These are phyloP conservation scores for Timema cristinae DNA, from an alignment of 2,888 invertebrate species.

Conservation along the genomic window DNA sequence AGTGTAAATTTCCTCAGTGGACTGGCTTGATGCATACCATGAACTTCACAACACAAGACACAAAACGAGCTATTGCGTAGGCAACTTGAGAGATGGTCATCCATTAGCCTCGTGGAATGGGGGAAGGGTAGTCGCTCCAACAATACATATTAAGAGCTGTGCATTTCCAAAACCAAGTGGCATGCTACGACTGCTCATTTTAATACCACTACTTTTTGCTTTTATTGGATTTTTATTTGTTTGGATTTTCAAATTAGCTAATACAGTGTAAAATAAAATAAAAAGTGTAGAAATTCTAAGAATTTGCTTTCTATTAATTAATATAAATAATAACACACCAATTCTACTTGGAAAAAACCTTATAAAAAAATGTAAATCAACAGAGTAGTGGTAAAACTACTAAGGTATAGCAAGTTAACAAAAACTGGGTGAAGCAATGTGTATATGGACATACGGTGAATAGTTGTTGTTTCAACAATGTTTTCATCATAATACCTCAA, in stretches of 20 bases:
- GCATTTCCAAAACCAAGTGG: slow-evolving; percentile 20
- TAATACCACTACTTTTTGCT: no score
- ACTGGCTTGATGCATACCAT: no score
- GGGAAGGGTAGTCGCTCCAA: not conserved
- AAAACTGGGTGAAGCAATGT: slow-evolving; percentile 18
- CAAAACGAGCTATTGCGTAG: slow-evolving; percentile 38
- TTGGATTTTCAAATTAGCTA: slow-evolving; percentile 15
- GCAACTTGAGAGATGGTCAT: slow-evolving; percentile 56
- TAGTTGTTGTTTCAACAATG: not conserved
- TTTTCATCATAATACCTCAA: slow-evolving; percentile 62
- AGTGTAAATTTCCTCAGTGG: no score
- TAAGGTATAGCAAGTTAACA: slow-evolving; percentile 19
- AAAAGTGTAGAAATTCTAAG: slow-evolving; percentile 17
- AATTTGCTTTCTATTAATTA: slow-evolving; percentile 26
- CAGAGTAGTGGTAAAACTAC: slow-evolving; percentile 22
- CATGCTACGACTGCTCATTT: slow-evolving; percentile 14
- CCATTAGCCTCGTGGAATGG: slow-evolving; percentile 7
- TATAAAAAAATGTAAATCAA: slow-evolving; percentile 11
- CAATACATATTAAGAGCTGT: slow-evolving; percentile 14
- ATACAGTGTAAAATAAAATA: slow-evolving; percentile 18
- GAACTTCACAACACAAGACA: slow-evolving; percentile 16
- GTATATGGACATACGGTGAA: slow-evolving; percentile 16
- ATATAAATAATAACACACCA: slow-evolving; percentile 25
- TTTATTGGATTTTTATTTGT: not conserved
- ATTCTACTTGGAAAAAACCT: slow-evolving; percentile 24